phyloP scores from a whole-genome alignment of 23 tunicate genomes.

The Halocynthia aurantium region DNA sequence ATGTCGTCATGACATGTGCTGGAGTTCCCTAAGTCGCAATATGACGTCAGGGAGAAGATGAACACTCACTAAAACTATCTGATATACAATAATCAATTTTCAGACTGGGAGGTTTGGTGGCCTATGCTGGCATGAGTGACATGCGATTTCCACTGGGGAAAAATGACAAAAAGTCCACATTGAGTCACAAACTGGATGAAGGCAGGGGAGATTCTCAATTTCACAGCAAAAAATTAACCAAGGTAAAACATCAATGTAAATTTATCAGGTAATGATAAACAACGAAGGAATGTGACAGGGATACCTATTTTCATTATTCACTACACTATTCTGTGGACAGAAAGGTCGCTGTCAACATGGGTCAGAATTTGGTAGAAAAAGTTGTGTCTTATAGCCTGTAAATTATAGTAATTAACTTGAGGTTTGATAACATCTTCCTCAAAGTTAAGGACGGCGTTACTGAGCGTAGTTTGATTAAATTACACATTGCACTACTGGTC shows the following conservation, averaged over 20 bases:
- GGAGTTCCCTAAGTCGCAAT: background rate
- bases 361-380: no score
- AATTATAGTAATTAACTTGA: no score
- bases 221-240: background rate
- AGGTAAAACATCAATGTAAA: background rate
- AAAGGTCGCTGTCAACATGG: no score
- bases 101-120: slow-evolving; percentile 20
- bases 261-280: background rate
- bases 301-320: background rate
- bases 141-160: slow-evolving; percentile 11
- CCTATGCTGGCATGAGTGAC: slow-evolving; percentile 14
- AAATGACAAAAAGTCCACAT: background rate
- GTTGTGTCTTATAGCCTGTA: no score
- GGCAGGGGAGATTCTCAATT: background rate
- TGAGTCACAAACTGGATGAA: background rate
- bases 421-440: no score
- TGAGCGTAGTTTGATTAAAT: background rate
- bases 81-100: background rate
- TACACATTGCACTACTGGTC: background rate
- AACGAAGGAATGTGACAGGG: background rate
- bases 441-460: no score
- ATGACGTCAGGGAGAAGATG: background rate
- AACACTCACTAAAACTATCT: no score
- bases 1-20: no score
- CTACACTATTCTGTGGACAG: no score